phyloP scores from a whole-genome alignment of 2,113 vertebrate genomes.

The Zosterops borbonicus region DNA sequence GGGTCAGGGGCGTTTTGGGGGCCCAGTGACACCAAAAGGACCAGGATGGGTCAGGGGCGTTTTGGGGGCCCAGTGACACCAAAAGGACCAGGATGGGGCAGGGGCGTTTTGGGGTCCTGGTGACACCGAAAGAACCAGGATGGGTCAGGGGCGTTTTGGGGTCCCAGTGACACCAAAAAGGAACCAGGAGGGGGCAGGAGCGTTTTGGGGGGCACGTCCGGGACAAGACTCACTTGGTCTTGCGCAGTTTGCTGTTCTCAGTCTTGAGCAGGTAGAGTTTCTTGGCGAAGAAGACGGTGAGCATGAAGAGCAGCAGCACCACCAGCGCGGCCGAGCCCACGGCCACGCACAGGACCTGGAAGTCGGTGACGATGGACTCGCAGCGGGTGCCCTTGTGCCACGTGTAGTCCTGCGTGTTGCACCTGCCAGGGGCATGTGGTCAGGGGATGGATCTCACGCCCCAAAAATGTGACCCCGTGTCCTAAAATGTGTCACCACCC shows the following conservation, averaged over 20 bases:
- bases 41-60: too few relatives aligned
- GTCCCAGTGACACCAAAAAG: too few relatives aligned
- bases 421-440: constrained; percentile 70
- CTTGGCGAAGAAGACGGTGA: constrained; percentile 97
- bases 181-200: too few relatives aligned
- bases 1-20: too few relatives aligned
- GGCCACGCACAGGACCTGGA: constrained; percentile 97
- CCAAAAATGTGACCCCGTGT: rapidly evolving
- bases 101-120: too few relatives aligned
- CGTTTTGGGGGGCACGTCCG: too few relatives aligned
- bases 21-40: too few relatives aligned
- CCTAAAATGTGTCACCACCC: background rate
- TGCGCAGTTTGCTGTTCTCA: constrained; percentile 93
- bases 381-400: constrained; percentile 97
- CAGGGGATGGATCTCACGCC: background rate
- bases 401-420: constrained; percentile 97
- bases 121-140: too few relatives aligned
- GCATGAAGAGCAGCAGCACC: constrained; percentile 96
- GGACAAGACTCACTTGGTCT: constrained; percentile 86
- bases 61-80: too few relatives aligned
- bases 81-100: too few relatives aligned
- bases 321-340: constrained; percentile 89
- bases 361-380: constrained; percentile 95
- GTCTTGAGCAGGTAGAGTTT: constrained; percentile 97
- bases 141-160: too few relatives aligned